These are phyloP conservation scores for Smithornis capensis DNA, from an alignment of 2,113 vertebrate genomes.

Conservation along the genomic window DNA sequence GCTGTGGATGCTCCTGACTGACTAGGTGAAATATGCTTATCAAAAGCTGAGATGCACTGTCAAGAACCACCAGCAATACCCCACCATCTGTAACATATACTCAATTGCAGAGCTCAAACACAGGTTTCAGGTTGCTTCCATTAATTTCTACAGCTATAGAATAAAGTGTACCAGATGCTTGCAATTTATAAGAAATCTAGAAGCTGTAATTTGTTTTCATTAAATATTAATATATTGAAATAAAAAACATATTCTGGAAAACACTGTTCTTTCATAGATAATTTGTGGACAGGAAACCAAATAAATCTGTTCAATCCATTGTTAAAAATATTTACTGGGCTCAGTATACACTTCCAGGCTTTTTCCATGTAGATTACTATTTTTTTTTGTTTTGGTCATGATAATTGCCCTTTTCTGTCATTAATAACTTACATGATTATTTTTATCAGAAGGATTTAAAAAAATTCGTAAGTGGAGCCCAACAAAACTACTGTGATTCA, in stretches of 20 bases:
- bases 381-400: background rate
- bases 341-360: background rate
- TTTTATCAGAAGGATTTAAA: background rate
- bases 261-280: background rate
- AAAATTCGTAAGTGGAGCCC: background rate
- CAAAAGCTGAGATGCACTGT: background rate
- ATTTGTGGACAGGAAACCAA: background rate
- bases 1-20: background rate
- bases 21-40: background rate
- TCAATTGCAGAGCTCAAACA: background rate
- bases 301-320: background rate
- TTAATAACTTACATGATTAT: background rate
- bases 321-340: background rate
- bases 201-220: conserved; percentile 32
- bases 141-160: conserved; percentile 3
- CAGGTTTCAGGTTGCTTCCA: conserved; percentile 11
- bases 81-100: background rate
- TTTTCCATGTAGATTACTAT: background rate
- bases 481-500: background rate
- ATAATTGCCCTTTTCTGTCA: background rate
- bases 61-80: background rate
- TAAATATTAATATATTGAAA: conserved; percentile 49
- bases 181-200: conserved; percentile 20
- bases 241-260: background rate
- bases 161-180: background rate